phyloP scores from a whole-genome alignment of 2,797 vertebrate species.

The Nannoperca australis region DNA sequence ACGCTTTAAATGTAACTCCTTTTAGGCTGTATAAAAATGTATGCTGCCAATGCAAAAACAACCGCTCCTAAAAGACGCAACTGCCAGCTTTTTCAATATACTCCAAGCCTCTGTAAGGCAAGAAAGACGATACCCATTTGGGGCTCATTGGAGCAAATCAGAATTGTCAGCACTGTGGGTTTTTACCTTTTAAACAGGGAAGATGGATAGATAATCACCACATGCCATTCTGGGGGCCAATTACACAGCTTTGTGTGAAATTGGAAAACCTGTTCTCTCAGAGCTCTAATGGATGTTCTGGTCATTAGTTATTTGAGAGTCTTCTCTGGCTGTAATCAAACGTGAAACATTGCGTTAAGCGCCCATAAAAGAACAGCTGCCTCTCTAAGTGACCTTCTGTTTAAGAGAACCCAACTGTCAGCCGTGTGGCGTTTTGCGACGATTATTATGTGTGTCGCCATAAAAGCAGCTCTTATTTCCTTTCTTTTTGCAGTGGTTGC shows the following conservation, averaged over 20 bases:
- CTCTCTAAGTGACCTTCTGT: constrained; percentile 97
- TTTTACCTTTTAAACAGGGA: constrained; percentile 84
- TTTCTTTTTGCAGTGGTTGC: constrained; percentile 73
- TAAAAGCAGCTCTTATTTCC: constrained; percentile 71
- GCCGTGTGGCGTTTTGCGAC: constrained; percentile 81
- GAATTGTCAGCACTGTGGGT: constrained; percentile 83
- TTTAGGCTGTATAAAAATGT: constrained; percentile 64
- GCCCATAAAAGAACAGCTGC: constrained; percentile 98
- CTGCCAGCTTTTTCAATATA: constrained; percentile 45
- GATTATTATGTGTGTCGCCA: constrained; percentile 75
- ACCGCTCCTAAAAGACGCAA: constrained; percentile 47
- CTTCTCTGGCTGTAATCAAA: constrained; percentile 97
- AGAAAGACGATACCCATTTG: constrained; percentile 74
- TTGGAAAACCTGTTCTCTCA: constrained; percentile 92
- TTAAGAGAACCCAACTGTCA: constrained; percentile 92
- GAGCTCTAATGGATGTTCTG: constrained; percentile 96
- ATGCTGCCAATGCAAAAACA: constrained; percentile 70
- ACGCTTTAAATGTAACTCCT: constrained; percentile 46
- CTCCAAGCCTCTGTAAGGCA: constrained; percentile 54
- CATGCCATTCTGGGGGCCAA: constrained; percentile 85
- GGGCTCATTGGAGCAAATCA: constrained; percentile 82
- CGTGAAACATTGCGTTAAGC: constrained; percentile 97
- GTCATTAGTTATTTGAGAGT: constrained; percentile 98
- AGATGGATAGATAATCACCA: constrained; percentile 87
- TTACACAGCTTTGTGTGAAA: constrained; percentile 91